Evolutionary conservation across 2,797 vertebrate genomes (phyloP), one percentile per base, ranked within the genome.

Genomic region (Pogonophryne albipinna): DNA sequence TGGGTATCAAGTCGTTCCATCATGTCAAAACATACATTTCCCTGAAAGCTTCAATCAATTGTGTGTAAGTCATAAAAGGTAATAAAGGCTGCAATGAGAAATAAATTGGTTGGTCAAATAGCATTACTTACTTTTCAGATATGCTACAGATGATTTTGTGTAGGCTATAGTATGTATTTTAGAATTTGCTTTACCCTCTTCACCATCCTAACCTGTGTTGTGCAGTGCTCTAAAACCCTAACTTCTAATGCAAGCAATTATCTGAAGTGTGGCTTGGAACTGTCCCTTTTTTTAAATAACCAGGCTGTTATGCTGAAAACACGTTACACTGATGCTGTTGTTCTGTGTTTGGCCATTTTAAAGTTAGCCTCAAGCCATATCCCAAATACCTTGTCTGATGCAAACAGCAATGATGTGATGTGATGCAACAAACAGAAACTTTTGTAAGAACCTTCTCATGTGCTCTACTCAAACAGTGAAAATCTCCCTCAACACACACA

Each of bases 371-470:
- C 42, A 31, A 66, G 71, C 52, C 31, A 45, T 41, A 65, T 74
- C 42, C 59, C 49, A 74, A 74, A 78, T 61, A 76, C 69, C 59
- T 71, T 61, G 9, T 76, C 64, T 82, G 78, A 83, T 56, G 66
- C 71, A 78, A 85, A 85, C 62, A 66, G 46, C 78, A 72, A 51
- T 71, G 56, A 61, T 34, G 38, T 72, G 57, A 71, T 55, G 15
- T 86, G 85, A 87, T 83, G 87, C 85, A 89, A 87, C 78, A 71
- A 71, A 56, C 23, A 78, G 82, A 83, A 85, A 89, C 77, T 2
- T 69, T 41, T 59, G 34, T 44, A 20, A 58, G 71, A 67, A 23
- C 17, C 58, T 42, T 66, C 27, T 74, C 19, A 27, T 72, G 47
- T 50, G 41, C 34, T 82, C 45, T 16, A 7, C 19, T 58, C 31